Conservation (phyloP, 2,113 vertebrate species). For the Vombatus ursinus region DNA sequence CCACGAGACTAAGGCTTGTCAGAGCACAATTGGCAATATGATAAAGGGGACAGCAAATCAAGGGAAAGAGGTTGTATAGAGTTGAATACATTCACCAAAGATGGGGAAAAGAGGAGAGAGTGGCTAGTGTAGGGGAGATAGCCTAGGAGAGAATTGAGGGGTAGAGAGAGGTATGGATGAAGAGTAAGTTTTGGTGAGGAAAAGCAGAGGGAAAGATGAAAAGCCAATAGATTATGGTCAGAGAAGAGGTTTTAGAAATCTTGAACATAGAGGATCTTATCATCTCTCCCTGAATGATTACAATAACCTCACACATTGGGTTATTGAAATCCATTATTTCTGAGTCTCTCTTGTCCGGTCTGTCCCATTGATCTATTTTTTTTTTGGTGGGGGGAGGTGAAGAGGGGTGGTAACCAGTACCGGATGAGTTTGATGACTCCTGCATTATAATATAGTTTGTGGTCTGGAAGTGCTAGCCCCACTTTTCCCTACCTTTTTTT, state of each 20-base stretch:
- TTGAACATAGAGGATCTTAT: not conserved
- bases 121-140: not conserved
- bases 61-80: not conserved
- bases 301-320: not conserved
- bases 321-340: not conserved
- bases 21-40: not conserved
- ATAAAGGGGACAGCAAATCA: not conserved
- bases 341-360: not conserved
- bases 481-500: too few species aligned
- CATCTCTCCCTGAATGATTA: not conserved
- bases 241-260: not conserved
- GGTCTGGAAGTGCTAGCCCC: not conserved
- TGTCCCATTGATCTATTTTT: not conserved
- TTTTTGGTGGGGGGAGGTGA: too few species aligned
- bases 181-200: not conserved
- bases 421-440: not conserved
- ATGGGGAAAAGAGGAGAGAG: not conserved
- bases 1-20: not conserved
- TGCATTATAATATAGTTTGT: not conserved
- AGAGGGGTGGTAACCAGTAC: not conserved
- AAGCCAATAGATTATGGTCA: not conserved
- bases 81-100: not conserved
- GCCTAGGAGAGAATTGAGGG: not conserved
- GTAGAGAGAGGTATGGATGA: not conserved
- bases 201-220: not conserved